A percentile compares a stretch with the other conserved stretches of the same genome.
These are phyloP conservation scores for Embiotoca jacksoni DNA, from an alignment of 2,113 vertebrate species.

Conservation along the genomic window DNA sequence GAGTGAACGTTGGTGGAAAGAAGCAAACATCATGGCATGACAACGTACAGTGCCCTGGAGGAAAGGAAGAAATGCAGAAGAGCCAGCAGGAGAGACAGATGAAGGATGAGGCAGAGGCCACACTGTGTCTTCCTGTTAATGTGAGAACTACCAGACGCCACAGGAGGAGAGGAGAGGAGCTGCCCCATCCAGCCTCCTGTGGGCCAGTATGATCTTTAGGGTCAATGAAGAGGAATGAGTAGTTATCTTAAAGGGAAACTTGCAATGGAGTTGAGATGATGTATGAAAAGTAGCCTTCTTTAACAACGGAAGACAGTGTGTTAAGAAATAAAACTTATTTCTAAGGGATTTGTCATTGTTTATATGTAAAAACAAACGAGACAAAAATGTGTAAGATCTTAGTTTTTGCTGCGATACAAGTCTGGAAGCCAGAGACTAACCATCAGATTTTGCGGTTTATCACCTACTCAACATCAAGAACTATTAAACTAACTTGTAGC, in stretches of 20 bases:
- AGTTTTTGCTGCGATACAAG: background rate
- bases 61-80: constrained; percentile 22
- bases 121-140: constrained; percentile 28
- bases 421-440: background rate
- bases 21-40: constrained; percentile 44
- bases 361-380: too few relatives aligned
- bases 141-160: constrained; percentile 65
- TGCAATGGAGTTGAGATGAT: constrained; percentile 5
- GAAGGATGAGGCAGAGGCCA: constrained; percentile 40
- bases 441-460: too few relatives aligned
- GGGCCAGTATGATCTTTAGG: constrained; percentile 18
- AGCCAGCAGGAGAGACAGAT: constrained; percentile 12
- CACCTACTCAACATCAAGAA: too few relatives aligned
- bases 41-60: constrained; percentile 16
- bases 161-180: constrained; percentile 25
- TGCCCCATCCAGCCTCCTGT: constrained; percentile 10
- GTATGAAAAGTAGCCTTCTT: background rate
- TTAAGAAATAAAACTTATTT: too few relatives aligned
- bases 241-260: constrained; percentile 6
- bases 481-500: too few relatives aligned
- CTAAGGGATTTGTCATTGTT: too few relatives aligned
- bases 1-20: constrained; percentile 38
- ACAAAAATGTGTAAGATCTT: background rate
- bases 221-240: constrained; percentile 19
- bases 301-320: too few relatives aligned